These are phyloP conservation scores for Beroe ovata DNA, from an alignment of 37 sponge, comb jelly and placozoan genomes.

Conservation along the genomic window DNA sequence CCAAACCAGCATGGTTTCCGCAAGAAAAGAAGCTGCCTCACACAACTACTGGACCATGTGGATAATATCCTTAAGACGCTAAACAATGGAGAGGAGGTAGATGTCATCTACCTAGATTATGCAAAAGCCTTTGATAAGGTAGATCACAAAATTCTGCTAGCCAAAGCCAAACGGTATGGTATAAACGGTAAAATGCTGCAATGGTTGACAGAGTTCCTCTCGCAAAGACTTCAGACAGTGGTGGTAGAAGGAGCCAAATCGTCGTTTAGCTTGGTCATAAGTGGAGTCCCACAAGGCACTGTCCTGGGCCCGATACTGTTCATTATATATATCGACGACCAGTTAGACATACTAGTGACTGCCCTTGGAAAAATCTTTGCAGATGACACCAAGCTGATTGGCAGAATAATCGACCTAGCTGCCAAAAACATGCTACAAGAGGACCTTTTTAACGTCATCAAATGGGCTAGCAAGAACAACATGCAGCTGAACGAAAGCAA, in stretches of 20 bases:
- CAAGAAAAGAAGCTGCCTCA: conserved; percentile 33
- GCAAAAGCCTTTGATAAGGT: conserved; percentile 10
- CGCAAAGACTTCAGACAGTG: neutral
- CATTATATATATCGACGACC: conserved; percentile 13
- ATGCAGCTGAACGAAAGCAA: conserved; percentile 2
- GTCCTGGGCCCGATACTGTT: neutral
- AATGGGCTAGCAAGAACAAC: neutral
- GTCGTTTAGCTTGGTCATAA: neutral
- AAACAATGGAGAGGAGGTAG: neutral
- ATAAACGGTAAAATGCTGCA: neutral
- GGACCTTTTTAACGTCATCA: neutral
- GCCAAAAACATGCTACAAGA: neutral
- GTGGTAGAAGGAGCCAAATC: conserved; percentile 4
- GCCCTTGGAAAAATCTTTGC: neutral
- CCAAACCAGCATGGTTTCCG: conserved; percentile 26
- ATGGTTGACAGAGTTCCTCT: neutral
- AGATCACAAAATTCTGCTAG: neutral
- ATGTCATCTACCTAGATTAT: conserved; percentile 16
- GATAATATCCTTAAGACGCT: conserved; percentile 2
- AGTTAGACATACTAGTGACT: neutral
- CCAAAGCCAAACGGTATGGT: conserved; percentile 18
- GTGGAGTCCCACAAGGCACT: conserved; percentile 44
- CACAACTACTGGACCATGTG: conserved; percentile 16
- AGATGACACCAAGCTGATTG: neutral
- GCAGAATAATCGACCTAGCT: neutral